Conservation (phyloP, 2,888 invertebrate genomes). For the Cyrtodaria siliqua region DNA sequence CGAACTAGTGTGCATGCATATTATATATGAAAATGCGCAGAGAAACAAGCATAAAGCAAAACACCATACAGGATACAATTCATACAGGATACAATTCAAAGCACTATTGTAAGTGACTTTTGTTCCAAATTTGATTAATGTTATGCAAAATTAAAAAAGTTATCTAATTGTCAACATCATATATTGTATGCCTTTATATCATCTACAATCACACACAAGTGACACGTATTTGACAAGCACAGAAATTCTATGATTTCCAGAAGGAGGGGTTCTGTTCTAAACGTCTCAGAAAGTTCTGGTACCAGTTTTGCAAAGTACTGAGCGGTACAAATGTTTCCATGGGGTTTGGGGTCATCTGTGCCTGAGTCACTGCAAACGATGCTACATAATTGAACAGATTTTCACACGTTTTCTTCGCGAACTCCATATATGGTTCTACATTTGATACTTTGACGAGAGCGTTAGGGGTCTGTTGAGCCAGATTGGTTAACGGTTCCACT, state of each 20-base stretch:
- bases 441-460: constrained; percentile 83
- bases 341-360: constrained; percentile 92
- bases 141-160: too few relatives aligned
- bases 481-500: constrained; percentile 90
- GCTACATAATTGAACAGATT: constrained; percentile 96
- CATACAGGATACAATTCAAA: too few relatives aligned
- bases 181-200: too few relatives aligned
- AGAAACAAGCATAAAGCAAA: too few relatives aligned
- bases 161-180: too few relatives aligned
- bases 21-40: too few relatives aligned
- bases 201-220: too few relatives aligned
- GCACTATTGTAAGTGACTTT: too few relatives aligned
- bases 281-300: constrained; percentile 95
- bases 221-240: neutral
- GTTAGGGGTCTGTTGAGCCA: constrained; percentile 87
- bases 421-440: constrained; percentile 87
- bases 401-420: constrained; percentile 95
- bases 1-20: too few relatives aligned
- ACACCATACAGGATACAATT: too few relatives aligned
- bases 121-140: too few relatives aligned
- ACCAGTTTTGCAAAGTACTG: constrained; percentile 96
- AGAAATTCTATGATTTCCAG: constrained; percentile 89
- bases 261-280: constrained; percentile 96
- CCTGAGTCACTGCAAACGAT: constrained; percentile 94
- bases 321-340: constrained; percentile 95